A percentile compares a stretch with the other conserved stretches of the same genome.
These are phyloP conservation scores for Entosphenus tridentatus DNA, from an alignment of 2,113 vertebrate species.

Conservation along the genomic window DNA sequence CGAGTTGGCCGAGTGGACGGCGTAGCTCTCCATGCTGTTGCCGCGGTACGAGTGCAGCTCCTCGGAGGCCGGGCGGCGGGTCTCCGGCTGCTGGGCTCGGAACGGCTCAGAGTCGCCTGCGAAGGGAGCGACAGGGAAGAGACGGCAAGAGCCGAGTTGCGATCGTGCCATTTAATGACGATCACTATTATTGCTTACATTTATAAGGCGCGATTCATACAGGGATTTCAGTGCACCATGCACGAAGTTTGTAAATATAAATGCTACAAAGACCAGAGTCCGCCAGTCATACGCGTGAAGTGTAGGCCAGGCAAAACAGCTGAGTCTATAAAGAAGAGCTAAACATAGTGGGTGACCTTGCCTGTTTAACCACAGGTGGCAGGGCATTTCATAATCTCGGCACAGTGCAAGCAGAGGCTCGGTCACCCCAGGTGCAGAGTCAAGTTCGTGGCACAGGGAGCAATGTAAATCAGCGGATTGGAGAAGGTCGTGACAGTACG, in stretches of 20 bases:
- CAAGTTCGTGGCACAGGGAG: too few relatives aligned
- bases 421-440: too few relatives aligned
- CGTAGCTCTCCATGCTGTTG: slow-evolving; percentile 74
- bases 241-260: slow-evolving; percentile 13
- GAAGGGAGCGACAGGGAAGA: slow-evolving; percentile 10
- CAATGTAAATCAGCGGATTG: too few relatives aligned
- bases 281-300: too few relatives aligned
- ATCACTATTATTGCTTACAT: background rate
- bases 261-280: too few relatives aligned
- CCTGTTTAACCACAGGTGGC: too few relatives aligned
- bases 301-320: too few relatives aligned
- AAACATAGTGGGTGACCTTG: too few relatives aligned
- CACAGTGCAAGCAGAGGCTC: too few relatives aligned
- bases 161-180: background rate
- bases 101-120: slow-evolving; percentile 64
- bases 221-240: slow-evolving; percentile 9
- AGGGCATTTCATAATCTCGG: too few relatives aligned
- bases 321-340: too few relatives aligned
- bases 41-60: slow-evolving; percentile 83
- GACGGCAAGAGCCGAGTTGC: background rate
- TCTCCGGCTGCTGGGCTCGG: slow-evolving; percentile 71
- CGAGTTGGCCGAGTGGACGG: slow-evolving; percentile 53
- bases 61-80: slow-evolving; percentile 35
- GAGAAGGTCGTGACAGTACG: too few relatives aligned
- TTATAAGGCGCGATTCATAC: background rate